Evolutionary conservation across 1,140 invertebrate genomes (phyloP), one percentile per base, ranked within the genome.

Genomic region (Tachypleus tridentatus): DNA sequence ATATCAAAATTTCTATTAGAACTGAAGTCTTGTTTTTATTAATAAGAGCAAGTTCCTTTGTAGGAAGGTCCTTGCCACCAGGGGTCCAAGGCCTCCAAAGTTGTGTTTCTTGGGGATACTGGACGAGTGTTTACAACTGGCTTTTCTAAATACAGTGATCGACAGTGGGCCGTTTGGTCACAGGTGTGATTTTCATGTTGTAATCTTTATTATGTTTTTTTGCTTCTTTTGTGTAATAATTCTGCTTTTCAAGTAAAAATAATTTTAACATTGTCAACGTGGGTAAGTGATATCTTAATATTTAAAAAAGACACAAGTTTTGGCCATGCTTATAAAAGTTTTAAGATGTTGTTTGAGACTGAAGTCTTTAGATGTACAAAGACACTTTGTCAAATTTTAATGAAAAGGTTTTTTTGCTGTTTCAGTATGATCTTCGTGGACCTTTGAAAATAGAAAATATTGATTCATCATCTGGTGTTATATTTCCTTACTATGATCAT

Each of bases 401-500:
- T 29, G 29, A 29, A 29, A 29, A 29, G 29, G 29, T 29, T 29
- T 29, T 29, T 29, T 29, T 29, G 29, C 29, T 29, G 29, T 67
- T 60, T 3, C 49, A 81, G 78, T 84, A 87, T 72, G 84, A 92
- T 72, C 76, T 97, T 48, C 79, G 80, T 0, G 78, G 82, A 64
- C 87, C 92, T 11, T 76, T 95, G 10, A 80, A 82, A 8, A 84
- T 84, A 57, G 89, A 93, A 73, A 88, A 86, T 50, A 87, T 97
- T 53, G 93, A 97, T 75, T 91, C 87, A 65, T 93, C 91, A 0
- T 94, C 91, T 57, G 93, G 93, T 7, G 86, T 97, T 63, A 82
- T 97, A 3, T 91, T 94, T 77, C 93, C 93, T 0, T 94, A 87
- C 76, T 97, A 89, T 77, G 94, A 98, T 77, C 82, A 87, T 72